A percentile compares a stretch with the other conserved stretches of the same genome.
Evolutionary conservation across 2,113 vertebrate genomes (phyloP).

Genomic region (Neogale vison): DNA sequence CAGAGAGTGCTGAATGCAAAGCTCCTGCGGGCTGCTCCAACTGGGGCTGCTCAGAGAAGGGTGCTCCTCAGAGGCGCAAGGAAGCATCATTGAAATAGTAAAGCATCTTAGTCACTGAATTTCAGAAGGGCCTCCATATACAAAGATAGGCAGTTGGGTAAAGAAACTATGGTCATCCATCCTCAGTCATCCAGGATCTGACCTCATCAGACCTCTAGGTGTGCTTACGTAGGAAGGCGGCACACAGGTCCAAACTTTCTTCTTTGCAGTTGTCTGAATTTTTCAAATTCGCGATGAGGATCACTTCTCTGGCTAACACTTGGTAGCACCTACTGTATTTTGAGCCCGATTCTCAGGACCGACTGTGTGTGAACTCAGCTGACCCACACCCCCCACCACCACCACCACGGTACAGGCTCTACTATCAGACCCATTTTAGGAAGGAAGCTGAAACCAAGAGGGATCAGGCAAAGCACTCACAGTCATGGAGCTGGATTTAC

Average conservation of each 20-base stretch:
- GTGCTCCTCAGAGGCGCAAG: not conserved
- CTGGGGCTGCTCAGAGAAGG: not conserved
- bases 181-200: too few relatives aligned
- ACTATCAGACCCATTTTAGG: not conserved
- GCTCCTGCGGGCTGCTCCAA: accelerated
- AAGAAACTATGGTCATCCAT: not conserved
- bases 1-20: accelerated
- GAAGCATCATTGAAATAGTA: not conserved
- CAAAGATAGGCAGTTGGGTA: not conserved
- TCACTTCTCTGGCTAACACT: not conserved
- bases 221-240: accelerated
- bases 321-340: accelerated
- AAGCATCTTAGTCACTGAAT: not conserved
- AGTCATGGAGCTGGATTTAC: not conserved
- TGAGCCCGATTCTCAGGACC: not conserved
- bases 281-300: not conserved
- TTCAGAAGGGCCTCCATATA: not conserved
- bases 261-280: not conserved
- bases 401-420: accelerated
- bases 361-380: not conserved
- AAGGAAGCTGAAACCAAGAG: not conserved
- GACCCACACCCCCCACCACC: not conserved
- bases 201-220: accelerated
- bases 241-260: not conserved
- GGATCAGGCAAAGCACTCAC: not conserved